Conservation (phyloP, 2,888 invertebrate genomes). For the Linyphia triangularis region DNA sequence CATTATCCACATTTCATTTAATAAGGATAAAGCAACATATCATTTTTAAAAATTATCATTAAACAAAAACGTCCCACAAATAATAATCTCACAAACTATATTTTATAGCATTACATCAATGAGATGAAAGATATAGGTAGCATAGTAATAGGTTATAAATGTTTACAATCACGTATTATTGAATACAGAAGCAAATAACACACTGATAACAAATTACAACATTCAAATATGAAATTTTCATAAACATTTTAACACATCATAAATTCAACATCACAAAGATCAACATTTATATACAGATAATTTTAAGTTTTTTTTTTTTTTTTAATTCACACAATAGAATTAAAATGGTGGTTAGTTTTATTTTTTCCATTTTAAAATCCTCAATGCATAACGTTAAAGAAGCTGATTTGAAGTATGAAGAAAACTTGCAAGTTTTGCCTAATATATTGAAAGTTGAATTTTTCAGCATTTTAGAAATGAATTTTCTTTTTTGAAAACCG, state of each 20-base stretch:
- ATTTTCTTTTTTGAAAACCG: no score
- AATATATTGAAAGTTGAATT: no score
- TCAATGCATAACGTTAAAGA: no score
- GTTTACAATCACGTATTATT: neutral
- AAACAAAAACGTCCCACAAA: neutral
- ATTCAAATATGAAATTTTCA: neutral
- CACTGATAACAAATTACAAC: neutral
- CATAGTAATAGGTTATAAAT: neutral
- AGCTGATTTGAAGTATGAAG: no score
- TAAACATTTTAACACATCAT: neutral
- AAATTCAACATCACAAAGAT: slow-evolving; percentile 11
- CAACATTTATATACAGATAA: slow-evolving; percentile 8
- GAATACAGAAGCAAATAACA: neutral
- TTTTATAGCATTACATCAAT: neutral
- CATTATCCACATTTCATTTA: neutral
- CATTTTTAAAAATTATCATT: neutral
- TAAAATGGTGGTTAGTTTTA: neutral
- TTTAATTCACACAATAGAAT: neutral
- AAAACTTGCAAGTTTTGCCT: no score
- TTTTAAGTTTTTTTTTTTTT: neutral
- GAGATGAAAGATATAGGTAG: neutral
- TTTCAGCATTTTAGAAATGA: no score
- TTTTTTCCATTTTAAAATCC: no score
- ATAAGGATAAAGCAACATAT: neutral
- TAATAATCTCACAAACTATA: neutral